phyloP scores from a whole-genome alignment of 2,888 invertebrate genomes.

The Pinctada fucata region DNA sequence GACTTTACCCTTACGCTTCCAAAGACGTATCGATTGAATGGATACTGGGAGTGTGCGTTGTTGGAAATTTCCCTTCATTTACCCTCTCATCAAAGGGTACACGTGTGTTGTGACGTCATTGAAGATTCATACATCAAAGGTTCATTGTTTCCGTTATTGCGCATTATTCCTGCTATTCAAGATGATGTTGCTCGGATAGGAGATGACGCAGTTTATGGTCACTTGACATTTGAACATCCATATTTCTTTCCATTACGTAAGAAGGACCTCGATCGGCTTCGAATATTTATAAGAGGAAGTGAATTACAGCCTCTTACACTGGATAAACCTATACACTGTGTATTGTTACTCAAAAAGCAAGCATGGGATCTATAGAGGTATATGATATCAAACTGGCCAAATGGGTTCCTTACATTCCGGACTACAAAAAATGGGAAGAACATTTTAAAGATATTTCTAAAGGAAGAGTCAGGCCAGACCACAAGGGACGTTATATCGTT shows the following conservation, averaged over 20 bases:
- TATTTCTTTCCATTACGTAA: slow-evolving; percentile 1
- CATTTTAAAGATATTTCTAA: too few relatives aligned
- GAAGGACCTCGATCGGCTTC: too few relatives aligned
- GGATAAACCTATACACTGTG: too few relatives aligned
- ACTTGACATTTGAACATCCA: not conserved
- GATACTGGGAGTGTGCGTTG: slow-evolving; percentile 29
- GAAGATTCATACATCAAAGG: too few relatives aligned
- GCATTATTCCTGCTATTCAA: not conserved
- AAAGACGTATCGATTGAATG: slow-evolving; percentile 27
- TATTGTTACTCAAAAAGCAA: too few relatives aligned
- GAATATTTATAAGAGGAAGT: too few relatives aligned
- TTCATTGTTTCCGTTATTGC: not conserved
- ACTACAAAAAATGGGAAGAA: too few relatives aligned
- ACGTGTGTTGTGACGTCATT: not conserved
- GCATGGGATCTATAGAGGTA: too few relatives aligned
- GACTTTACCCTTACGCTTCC: slow-evolving; percentile 37
- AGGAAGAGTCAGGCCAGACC: too few relatives aligned
- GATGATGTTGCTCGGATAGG: not conserved
- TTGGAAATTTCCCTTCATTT: slow-evolving; percentile 14
- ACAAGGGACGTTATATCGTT: slow-evolving; percentile 22
- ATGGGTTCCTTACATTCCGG: too few relatives aligned
- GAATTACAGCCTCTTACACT: too few relatives aligned
- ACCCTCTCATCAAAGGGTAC: not conserved
- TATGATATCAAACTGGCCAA: too few relatives aligned
- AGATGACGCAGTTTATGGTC: not conserved